phyloP scores from a whole-genome alignment of 2,888 invertebrate species.

The Anaspis maculata region DNA sequence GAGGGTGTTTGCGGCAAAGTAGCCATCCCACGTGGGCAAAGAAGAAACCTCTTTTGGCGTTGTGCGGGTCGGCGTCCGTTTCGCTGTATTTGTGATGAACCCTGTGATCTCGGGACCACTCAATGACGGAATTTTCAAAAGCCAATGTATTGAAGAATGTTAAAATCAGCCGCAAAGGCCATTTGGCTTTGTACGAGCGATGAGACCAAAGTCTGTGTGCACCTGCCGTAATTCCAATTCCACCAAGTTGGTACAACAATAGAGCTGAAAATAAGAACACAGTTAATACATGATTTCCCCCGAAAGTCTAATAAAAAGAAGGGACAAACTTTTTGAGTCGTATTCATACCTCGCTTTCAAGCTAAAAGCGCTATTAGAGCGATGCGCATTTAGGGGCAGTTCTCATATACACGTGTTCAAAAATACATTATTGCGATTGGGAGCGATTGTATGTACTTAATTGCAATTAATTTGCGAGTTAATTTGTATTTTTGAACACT shows the following conservation, averaged over 20 bases:
- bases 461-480: no score
- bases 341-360: neutral
- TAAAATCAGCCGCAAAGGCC: slow-evolving; percentile 75
- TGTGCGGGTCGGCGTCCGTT: slow-evolving; percentile 90
- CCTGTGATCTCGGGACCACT: slow-evolving; percentile 41
- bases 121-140: slow-evolving; percentile 3
- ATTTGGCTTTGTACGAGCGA: slow-evolving; percentile 89
- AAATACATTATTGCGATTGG: no score
- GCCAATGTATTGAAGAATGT: slow-evolving; percentile 70
- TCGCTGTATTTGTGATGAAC: slow-evolving; percentile 91
- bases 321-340: neutral
- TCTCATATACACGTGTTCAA: no score
- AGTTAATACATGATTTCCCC: neutral
- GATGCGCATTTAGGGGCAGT: no score
- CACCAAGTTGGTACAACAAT: slow-evolving; percentile 66
- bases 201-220: slow-evolving; percentile 96
- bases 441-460: no score
- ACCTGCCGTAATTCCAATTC: slow-evolving; percentile 92
- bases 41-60: slow-evolving; percentile 88
- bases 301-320: neutral
- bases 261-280: slow-evolving; percentile 53
- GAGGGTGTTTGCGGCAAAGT: slow-evolving; percentile 81
- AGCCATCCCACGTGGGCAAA: slow-evolving; percentile 96
- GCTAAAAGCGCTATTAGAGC: no score
- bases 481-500: no score